These are phyloP conservation scores for Takifugu rubripes DNA, from an alignment of 2,797 vertebrate species.

Conservation along the genomic window DNA sequence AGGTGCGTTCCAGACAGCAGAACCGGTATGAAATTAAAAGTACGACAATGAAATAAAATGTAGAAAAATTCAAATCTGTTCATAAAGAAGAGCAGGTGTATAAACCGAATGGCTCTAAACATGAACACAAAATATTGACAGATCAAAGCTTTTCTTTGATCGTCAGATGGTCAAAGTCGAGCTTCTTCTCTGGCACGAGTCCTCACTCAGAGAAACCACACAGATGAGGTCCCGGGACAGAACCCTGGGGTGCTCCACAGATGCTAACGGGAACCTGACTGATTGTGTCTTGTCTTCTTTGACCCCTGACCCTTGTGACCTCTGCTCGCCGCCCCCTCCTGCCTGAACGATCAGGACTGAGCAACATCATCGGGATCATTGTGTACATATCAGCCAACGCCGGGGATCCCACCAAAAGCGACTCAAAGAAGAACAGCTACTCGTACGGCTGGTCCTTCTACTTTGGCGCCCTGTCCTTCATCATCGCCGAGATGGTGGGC, in stretches of 20 bases:
- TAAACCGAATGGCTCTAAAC: too few relatives aligned
- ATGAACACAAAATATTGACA: too few relatives aligned
- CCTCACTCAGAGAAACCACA: too few relatives aligned
- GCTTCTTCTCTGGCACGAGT: too few relatives aligned
- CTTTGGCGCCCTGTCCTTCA: slow-evolving; percentile 97
- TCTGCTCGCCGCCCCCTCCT: slow-evolving; percentile 5
- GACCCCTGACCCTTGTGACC: neutral
- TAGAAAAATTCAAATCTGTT: too few relatives aligned
- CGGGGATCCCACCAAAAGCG: slow-evolving; percentile 96
- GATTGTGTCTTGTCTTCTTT: neutral
- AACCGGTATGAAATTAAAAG: too few relatives aligned
- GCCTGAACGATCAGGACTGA: slow-evolving; percentile 81
- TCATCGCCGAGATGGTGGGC: slow-evolving; percentile 99
- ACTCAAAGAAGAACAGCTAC: slow-evolving; percentile 99
- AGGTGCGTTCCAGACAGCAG: neutral
- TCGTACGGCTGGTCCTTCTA: slow-evolving; percentile 99
- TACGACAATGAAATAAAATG: too few relatives aligned
- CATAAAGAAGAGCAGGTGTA: too few relatives aligned
- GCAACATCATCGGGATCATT: slow-evolving; percentile 99
- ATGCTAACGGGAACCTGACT: neutral
- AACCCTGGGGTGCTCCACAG: too few relatives aligned
- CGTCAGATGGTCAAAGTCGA: too few relatives aligned
- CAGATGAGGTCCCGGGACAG: too few relatives aligned
- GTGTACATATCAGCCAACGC: slow-evolving; percentile 99
- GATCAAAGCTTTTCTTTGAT: too few relatives aligned